Percentiles rank a stretch among this genome's conserved stretches.
Evolutionary conservation across 2,113 vertebrate species (phyloP).

Genomic region (Oxyura jamaicensis): DNA sequence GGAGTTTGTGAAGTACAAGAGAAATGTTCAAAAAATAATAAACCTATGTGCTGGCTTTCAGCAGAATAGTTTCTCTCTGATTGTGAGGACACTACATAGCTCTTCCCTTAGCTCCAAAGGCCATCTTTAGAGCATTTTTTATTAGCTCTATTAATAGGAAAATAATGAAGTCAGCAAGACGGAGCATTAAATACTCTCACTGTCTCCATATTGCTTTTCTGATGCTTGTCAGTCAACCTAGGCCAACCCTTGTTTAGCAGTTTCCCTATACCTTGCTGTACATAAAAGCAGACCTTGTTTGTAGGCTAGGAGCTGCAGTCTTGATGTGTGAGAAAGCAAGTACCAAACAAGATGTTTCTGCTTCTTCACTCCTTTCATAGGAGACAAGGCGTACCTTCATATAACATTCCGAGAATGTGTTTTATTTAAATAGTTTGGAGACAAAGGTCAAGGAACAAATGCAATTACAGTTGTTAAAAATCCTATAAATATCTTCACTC

Average conservation of each 20-base stretch:
- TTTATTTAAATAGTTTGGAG: background rate
- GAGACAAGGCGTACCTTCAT: background rate
- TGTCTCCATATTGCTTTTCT: background rate
- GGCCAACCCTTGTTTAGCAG: fast-evolving
- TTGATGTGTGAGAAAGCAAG: background rate
- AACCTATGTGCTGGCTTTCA: background rate
- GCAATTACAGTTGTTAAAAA: background rate
- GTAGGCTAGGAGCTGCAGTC: background rate
- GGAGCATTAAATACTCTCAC: background rate
- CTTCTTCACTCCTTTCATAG: background rate
- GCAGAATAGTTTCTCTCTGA: background rate
- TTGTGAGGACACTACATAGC: background rate
- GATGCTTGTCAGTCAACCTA: background rate
- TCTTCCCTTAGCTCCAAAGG: background rate
- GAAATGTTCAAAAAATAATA: background rate
- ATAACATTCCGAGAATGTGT: background rate
- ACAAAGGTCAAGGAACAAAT: slow-evolving; percentile 5
- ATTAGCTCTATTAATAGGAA: background rate
- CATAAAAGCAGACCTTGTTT: background rate
- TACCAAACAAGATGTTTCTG: background rate
- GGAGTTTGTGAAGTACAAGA: background rate
- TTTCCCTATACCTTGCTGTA: background rate
- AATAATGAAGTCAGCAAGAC: background rate
- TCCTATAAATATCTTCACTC: background rate
- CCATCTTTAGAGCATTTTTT: background rate